Evolutionary conservation across 2,113 vertebrate species (phyloP), one percentile per base, ranked within the genome.

Genomic region (Perognathus longimembris): DNA sequence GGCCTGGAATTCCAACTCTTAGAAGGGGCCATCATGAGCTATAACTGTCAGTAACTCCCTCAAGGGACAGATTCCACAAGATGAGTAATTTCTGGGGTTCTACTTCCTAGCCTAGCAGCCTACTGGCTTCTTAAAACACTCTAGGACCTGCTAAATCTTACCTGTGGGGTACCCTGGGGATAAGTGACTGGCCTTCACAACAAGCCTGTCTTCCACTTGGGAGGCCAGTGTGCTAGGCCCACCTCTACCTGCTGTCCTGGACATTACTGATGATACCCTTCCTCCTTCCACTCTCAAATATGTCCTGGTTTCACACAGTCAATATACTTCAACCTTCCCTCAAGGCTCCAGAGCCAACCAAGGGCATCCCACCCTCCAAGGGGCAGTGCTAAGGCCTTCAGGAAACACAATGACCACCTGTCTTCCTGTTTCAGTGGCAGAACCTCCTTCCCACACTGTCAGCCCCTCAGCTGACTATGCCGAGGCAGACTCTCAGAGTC

Each of bases 361-460:
- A 69, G 28, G 3, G n/a, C 12, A 54, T 2, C n/a, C 34, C 30
- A 73, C 22, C 36, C 5, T 78, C 32, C 59, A n/a, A 6, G 4
- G 4, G 40, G 26, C 20, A 73, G 79, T 61, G 77, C 38, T 63
- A 85, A 76, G 42, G 45, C 24, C 67, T 85, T 88, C 36, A 74
- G 70, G 45, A 82, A 86, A 45, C 24, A 67, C 40, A 66, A 75
- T 42, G 77, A 42, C 63, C 74, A 78, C 36, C 54, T 80, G 36
- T 85, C 73, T 75, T 63, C 30, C 34, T 61, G 50, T 76, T 38
- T 32, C 69, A 67, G 4, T 42, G 17, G 15, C 11, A 80, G 59
- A 84, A 89, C 78, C 73, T 76, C 59, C 76, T 81, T 90, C 80
- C 73, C 77, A 76, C 5, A 7, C 15, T 82, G 50, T 61, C 32